phyloP scores from a whole-genome alignment of 1,140 invertebrate species.

The Nasonia giraulti region DNA sequence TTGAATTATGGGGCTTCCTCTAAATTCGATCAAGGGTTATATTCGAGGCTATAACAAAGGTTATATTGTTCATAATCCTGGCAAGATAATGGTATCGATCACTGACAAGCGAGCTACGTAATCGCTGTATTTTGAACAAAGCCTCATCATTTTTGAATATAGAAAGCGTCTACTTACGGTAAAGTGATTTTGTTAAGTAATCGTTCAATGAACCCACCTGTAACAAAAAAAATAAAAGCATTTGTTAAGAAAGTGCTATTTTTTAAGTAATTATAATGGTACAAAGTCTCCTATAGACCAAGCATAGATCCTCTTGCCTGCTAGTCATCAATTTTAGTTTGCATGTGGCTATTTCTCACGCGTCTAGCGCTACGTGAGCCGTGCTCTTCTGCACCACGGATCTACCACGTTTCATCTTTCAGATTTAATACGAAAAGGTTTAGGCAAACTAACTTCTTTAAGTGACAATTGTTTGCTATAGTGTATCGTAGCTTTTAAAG shows the following conservation, averaged over 20 bases:
- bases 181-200: not conserved
- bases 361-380: not conserved
- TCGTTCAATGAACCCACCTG: not conserved
- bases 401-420: not conserved
- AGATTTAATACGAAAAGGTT: not conserved
- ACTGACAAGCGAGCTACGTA: too few relatives aligned
- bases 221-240: not conserved
- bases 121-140: too few relatives aligned
- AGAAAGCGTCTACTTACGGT: too few relatives aligned
- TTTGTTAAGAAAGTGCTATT: not conserved
- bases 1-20: too few relatives aligned
- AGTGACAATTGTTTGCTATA: not conserved
- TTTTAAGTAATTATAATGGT: not conserved
- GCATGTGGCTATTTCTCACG: not conserved
- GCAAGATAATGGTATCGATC: too few relatives aligned
- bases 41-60: too few relatives aligned
- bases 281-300: not conserved
- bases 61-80: too few relatives aligned
- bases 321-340: slow-evolving; percentile 1
- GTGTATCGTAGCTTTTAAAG: not conserved
- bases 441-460: not conserved
- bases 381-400: not conserved
- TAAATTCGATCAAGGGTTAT: too few relatives aligned
- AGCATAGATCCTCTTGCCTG: not conserved
- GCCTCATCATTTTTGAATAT: not conserved